phyloP scores from a whole-genome alignment of 2,888 invertebrate species.

The Neoitamus cyanurus region DNA sequence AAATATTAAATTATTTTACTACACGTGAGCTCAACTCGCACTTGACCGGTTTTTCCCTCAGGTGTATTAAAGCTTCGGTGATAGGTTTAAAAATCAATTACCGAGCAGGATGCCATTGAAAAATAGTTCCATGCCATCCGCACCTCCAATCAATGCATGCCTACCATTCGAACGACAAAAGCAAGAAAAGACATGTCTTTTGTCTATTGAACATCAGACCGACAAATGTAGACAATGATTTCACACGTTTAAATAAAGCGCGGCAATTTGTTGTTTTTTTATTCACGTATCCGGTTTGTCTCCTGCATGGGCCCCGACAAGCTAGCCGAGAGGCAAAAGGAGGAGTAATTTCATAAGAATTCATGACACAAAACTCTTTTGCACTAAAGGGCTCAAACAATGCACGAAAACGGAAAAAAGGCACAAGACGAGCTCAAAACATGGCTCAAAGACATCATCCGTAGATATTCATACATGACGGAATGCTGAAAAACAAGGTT shows the following conservation, averaged over 20 bases:
- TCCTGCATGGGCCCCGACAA: neutral
- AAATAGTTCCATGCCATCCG: neutral
- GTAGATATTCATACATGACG: conserved; percentile 37
- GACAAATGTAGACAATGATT: conserved; percentile 33
- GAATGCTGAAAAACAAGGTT: conserved; percentile 42
- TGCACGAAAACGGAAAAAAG: conserved; percentile 21
- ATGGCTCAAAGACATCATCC: conserved; percentile 37
- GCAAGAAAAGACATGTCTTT: neutral
- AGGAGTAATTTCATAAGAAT: conserved; percentile 44
- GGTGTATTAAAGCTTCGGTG: neutral
- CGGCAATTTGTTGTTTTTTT: neutral
- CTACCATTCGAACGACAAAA: neutral
- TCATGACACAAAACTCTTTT: conserved; percentile 41
- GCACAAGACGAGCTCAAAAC: conserved; percentile 6
- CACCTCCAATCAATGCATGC: neutral
- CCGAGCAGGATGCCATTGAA: neutral
- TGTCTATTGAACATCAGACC: neutral
- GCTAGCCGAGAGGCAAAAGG: neutral
- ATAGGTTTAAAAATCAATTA: neutral
- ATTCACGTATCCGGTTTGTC: conserved; percentile 26
- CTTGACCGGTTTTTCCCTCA: no score
- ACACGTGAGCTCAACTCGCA: no score
- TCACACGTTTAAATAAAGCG: conserved; percentile 38
- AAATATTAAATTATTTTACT: no score
- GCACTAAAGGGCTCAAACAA: conserved; percentile 29